These are phyloP conservation scores for Morus bassanus DNA, from an alignment of 2,797 vertebrate species.

Conservation along the genomic window DNA sequence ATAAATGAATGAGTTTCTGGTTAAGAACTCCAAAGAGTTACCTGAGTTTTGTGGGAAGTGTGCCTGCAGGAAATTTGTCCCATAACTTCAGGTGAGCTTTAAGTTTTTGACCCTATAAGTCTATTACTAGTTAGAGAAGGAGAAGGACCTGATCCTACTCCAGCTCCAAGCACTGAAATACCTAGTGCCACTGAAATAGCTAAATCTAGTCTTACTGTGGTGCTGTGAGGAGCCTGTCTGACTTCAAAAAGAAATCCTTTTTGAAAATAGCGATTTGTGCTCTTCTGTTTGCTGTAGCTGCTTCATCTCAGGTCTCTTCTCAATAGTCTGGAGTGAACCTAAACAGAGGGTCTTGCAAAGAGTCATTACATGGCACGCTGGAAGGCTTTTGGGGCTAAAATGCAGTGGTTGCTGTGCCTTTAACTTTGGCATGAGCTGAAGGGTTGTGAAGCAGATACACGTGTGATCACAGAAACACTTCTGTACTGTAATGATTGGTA, in stretches of 20 bases:
- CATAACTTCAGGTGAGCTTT: not conserved
- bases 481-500: not conserved
- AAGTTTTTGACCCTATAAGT: not conserved
- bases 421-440: not conserved
- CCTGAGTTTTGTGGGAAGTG: not conserved
- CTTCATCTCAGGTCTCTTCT: not conserved
- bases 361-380: not conserved
- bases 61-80: not conserved
- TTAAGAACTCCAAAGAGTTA: not conserved
- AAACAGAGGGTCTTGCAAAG: not conserved
- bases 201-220: no score
- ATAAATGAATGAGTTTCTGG: not conserved
- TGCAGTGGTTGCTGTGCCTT: not conserved
- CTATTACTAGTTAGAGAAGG: not conserved
- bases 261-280: not conserved
- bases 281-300: not conserved
- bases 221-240: not conserved
- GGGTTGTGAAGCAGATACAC: not conserved
- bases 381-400: not conserved
- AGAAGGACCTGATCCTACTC: not conserved
- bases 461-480: not conserved
- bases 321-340: not conserved
- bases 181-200: not conserved
- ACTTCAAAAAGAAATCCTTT: not conserved
- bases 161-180: not conserved